Base-by-base conservation (phyloP, 2,888 invertebrate species). In the Phyto melanocephala region DNA sequence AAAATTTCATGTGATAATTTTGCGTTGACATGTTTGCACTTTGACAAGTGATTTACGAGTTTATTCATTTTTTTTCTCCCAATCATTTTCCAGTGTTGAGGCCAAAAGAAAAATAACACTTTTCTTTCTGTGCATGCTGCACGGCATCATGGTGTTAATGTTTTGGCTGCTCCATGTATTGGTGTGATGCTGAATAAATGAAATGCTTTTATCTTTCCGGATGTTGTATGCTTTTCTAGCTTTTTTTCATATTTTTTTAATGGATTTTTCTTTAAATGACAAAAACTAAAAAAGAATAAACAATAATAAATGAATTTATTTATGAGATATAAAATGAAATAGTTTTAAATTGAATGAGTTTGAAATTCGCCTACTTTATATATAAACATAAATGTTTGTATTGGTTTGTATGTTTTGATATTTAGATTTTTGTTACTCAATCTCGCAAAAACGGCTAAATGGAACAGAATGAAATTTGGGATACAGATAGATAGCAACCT, bases 21-120 rank as follows among this genome's bases (percentile, higher is more conserved):
- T 79, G 81, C 81, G 81, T 82, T 82, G 81, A 79, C 81, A 79
- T 82, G 81, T 71, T 82, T 82, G 70, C 81, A 75, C 60, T 78
- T 82, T 75, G 81, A 82, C 81, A 82, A 79, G 79, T 82, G 81
- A 82, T 82, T 82, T 82, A 79, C 81, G 78, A 74, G 62, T 63
- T 58, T 71, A 71, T 47, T n/a, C n/a, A n/a, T n/a, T 81, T 71
- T 52, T 33, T n/a, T 50, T 40, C 15, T 50, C 50, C 60, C 63
- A 60, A 37, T 22, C 40, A 24, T 33, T 22, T 8, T 22, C 28
- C 28, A 28, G 20, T n/a, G n/a, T 10, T 54, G 47, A 75, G 74
- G 45, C 80, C 70, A 63, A 22, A 56, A 28, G 28, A 28, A 5
- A 28, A 28, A 28, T 28, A 28, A 60, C 70, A 56, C 56, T 13